A percentile compares a stretch with the other conserved stretches of the same genome.
These are phyloP conservation scores for Chesias legatella DNA, from an alignment of 2,888 invertebrate species.

Conservation along the genomic window DNA sequence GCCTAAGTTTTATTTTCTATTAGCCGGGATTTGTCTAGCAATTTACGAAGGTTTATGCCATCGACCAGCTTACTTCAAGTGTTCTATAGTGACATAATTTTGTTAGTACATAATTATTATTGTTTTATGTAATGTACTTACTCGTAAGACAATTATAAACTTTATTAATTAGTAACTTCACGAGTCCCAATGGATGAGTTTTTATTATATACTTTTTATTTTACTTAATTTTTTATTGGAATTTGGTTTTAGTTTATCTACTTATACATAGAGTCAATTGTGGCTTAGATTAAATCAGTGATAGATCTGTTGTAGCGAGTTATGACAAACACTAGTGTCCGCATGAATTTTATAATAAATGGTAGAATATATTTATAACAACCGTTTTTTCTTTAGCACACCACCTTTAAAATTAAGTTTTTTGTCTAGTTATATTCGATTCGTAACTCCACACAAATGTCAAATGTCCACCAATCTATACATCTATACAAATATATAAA, in stretches of 20 bases:
- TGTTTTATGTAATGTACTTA: constrained; percentile 3
- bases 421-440: too few relatives aligned
- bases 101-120: background rate
- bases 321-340: constrained; percentile 18
- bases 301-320: constrained; percentile 28
- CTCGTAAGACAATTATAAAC: constrained; percentile 6
- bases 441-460: too few relatives aligned
- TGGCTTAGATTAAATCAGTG: constrained; percentile 16
- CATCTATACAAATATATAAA: too few relatives aligned
- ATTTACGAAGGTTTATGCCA: constrained; percentile 33
- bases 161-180: constrained; percentile 3
- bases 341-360: constrained; percentile 24
- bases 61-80: constrained; percentile 28
- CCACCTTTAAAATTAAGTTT: background rate
- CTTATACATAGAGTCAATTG: constrained; percentile 15
- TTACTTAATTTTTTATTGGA: background rate
- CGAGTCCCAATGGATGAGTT: constrained; percentile 1
- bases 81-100: background rate
- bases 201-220: constrained; percentile 1
- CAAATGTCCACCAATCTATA: too few relatives aligned
- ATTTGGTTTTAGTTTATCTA: constrained; percentile 2
- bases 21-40: constrained; percentile 44
- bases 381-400: constrained; percentile 13
- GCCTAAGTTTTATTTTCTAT: constrained; percentile 2
- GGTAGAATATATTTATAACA: constrained; percentile 6